Conservation (phyloP, 2,113 vertebrate species). For the Rhinichthys klamathensis region DNA sequence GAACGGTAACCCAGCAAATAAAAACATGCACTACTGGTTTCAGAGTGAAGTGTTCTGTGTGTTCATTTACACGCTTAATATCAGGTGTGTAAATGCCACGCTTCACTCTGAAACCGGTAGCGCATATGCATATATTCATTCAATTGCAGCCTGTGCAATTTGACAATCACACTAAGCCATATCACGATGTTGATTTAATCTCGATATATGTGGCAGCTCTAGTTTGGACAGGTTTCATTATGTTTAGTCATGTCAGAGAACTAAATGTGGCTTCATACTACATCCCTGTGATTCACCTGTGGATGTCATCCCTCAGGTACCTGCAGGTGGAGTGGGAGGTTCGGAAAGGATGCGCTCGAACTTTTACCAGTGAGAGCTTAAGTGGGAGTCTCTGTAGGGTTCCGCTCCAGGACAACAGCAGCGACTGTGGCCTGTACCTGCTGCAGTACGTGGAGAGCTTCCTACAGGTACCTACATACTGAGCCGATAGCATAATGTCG, state of each 20-base stretch:
- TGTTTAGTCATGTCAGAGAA: background rate
- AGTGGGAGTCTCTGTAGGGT: conserved; percentile 82
- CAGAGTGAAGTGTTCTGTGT: no score
- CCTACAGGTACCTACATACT: conserved; percentile 80
- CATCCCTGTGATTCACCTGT: background rate
- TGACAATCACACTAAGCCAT: no score
- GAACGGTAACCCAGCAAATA: no score
- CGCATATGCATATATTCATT: no score
- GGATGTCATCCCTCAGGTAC: conserved; percentile 76
- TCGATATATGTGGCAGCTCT: no score
- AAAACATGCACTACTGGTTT: no score
- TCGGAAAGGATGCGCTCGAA: conserved; percentile 75
- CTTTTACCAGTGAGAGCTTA: conserved; percentile 80
- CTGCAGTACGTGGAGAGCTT: conserved; percentile 96
- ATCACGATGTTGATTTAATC: no score
- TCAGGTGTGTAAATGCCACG: no score
- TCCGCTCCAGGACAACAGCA: conserved; percentile 95
- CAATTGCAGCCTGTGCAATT: no score
- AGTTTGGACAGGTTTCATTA: background rate
- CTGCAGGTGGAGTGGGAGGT: conserved; percentile 92
- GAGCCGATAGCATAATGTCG: background rate
- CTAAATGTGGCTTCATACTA: background rate
- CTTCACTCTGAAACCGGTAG: no score
- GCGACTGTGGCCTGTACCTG: conserved; percentile 94
- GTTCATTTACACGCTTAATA: no score